These are phyloP conservation scores for Oxyteleia sp. DNA, from an alignment of 2,888 invertebrate genomes.

Conservation along the genomic window DNA sequence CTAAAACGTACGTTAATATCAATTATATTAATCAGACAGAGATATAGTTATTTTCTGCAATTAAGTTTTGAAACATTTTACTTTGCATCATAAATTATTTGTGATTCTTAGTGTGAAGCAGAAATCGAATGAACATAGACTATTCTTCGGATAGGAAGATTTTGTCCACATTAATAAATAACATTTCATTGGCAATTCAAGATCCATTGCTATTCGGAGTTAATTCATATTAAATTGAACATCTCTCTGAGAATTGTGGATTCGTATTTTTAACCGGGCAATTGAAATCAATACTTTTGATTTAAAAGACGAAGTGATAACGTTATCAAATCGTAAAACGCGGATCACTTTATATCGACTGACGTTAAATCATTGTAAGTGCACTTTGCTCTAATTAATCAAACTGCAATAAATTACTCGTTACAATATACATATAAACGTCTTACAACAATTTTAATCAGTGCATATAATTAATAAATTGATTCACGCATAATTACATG, in stretches of 20 bases:
- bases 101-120: not conserved
- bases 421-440: not conserved
- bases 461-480: slow-evolving; percentile 32
- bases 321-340: no score
- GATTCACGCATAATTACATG: slow-evolving; percentile 38
- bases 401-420: not conserved
- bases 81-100: not conserved
- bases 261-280: not conserved
- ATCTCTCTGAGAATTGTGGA: not conserved
- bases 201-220: not conserved
- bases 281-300: not conserved
- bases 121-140: not conserved
- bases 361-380: not conserved
- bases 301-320: not conserved
- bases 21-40: no score
- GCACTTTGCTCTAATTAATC: not conserved
- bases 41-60: not conserved
- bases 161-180: slow-evolving; percentile 4
- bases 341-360: not conserved
- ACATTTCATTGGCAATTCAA: slow-evolving; percentile 3
- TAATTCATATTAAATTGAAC: slow-evolving; percentile 3
- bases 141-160: not conserved
- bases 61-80: not conserved
- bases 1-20: no score
- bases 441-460: slow-evolving; percentile 27